A percentile compares a stretch with the other conserved stretches of the same genome.
phyloP scores from a whole-genome alignment of 2,797 vertebrate species.

The Prionace glauca region DNA sequence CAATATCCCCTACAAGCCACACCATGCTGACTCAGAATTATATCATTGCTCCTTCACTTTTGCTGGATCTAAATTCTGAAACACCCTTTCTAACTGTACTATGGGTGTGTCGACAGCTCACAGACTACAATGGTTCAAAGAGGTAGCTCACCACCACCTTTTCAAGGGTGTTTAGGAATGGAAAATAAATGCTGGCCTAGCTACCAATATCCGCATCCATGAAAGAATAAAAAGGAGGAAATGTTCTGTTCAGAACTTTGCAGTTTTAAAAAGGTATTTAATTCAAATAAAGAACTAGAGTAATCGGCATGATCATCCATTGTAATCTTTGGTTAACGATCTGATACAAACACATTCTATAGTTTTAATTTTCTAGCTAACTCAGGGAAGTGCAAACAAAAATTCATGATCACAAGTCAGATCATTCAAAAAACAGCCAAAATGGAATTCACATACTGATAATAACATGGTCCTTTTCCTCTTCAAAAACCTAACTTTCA shows the following conservation, averaged over 20 bases:
- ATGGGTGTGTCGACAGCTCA: no score
- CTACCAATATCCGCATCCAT: no score
- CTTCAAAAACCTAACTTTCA: background rate
- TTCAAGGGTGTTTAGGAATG: no score
- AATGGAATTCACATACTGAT: background rate
- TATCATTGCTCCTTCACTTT: no score
- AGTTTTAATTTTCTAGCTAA: background rate
- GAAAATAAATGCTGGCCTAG: no score
- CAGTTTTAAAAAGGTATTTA: no score
- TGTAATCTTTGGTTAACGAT: background rate
- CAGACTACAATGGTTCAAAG: no score
- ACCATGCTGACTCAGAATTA: no score
- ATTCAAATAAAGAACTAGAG: background rate
- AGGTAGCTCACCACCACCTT: no score
- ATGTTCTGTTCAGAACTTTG: background rate
- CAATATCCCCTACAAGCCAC: no score
- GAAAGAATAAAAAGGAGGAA: background rate
- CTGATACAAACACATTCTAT: background rate
- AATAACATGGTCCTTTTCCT: background rate
- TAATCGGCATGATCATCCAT: background rate
- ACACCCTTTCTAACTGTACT: no score
- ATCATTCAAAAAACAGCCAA: background rate
- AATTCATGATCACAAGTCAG: background rate
- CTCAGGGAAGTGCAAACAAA: background rate
- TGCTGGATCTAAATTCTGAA: no score